A percentile compares a stretch with the other conserved stretches of the same genome.
phyloP scores from a whole-genome alignment of 2,888 invertebrate genomes.

The Eupithecia abbreviata region DNA sequence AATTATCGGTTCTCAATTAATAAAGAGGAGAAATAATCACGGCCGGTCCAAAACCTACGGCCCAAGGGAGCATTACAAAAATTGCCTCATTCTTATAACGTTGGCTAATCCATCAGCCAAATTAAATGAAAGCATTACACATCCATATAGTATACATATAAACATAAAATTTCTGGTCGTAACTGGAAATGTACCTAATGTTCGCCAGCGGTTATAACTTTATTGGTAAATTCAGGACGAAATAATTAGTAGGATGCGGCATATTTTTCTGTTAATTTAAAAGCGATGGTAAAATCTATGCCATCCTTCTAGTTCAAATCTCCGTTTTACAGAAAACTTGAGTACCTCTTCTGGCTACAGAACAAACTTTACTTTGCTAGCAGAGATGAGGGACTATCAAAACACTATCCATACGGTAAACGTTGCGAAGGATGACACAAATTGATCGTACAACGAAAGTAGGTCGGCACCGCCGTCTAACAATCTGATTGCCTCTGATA shows the following conservation, averaged over 20 bases:
- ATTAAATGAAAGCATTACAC: not conserved
- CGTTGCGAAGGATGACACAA: conserved; percentile 10
- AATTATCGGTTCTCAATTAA: not conserved
- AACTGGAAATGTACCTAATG: not conserved
- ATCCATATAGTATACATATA: too few relatives aligned
- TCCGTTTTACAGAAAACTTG: not conserved
- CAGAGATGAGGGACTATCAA: not conserved
- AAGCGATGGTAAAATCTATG: not conserved
- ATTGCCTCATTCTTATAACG: not conserved
- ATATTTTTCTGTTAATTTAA: not conserved
- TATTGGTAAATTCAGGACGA: not conserved
- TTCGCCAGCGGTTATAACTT: not conserved
- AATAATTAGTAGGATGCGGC: not conserved
- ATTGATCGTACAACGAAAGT: conserved; percentile 28
- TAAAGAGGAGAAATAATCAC: too few relatives aligned
- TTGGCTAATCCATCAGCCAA: not conserved
- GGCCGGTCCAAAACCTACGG: not conserved
- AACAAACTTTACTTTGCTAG: not conserved
- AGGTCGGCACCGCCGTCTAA: conserved; percentile 24
- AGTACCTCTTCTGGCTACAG: not conserved
- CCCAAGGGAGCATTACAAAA: not conserved
- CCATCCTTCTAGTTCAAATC: not conserved
- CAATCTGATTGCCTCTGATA: conserved; percentile 22
- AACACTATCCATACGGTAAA: not conserved
- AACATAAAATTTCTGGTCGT: not conserved